These are phyloP conservation scores for Bryconaethiops microstoma DNA, from an alignment of 2,797 vertebrate genomes.

Conservation along the genomic window DNA sequence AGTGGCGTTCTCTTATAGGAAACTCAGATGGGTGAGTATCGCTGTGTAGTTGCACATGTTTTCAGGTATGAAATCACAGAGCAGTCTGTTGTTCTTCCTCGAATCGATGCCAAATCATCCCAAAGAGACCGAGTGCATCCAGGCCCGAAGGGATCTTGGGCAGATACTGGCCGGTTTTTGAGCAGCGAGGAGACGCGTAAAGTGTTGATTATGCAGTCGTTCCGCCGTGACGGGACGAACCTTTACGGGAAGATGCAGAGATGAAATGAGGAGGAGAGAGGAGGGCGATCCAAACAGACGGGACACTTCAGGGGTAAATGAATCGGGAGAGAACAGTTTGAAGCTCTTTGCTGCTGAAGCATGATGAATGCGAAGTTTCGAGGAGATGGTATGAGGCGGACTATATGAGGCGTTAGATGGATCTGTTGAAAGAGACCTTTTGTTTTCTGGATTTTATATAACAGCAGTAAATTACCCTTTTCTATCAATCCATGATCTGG, in stretches of 20 bases:
- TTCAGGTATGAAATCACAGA: slow-evolving; percentile 6
- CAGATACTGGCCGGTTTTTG: slow-evolving; percentile 25
- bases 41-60: slow-evolving; percentile 6
- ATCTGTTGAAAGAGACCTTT: no score
- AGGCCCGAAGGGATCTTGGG: slow-evolving; percentile 21
- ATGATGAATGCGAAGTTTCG: neutral
- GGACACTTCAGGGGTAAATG: slow-evolving; percentile 8
- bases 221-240: slow-evolving; percentile 21
- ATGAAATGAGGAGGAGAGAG: slow-evolving; percentile 30
- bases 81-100: slow-evolving; percentile 13
- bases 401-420: neutral
- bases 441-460: no score
- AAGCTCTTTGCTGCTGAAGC: slow-evolving; percentile 2
- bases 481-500: no score
- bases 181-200: slow-evolving; percentile 1
- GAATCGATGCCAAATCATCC: slow-evolving; percentile 36
- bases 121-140: slow-evolving; percentile 4
- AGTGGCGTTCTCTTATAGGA: slow-evolving; percentile 30
- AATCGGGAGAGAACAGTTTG: slow-evolving; percentile 22
- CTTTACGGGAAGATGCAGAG: slow-evolving; percentile 42
- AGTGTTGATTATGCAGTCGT: slow-evolving; percentile 30
- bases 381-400: no score
- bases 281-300: neutral
- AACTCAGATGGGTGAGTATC: neutral
- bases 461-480: no score